A percentile compares a stretch with the other conserved stretches of the same genome.
phyloP scores from a whole-genome alignment of 2,113 vertebrate genomes.

The Phasianus colchicus region DNA sequence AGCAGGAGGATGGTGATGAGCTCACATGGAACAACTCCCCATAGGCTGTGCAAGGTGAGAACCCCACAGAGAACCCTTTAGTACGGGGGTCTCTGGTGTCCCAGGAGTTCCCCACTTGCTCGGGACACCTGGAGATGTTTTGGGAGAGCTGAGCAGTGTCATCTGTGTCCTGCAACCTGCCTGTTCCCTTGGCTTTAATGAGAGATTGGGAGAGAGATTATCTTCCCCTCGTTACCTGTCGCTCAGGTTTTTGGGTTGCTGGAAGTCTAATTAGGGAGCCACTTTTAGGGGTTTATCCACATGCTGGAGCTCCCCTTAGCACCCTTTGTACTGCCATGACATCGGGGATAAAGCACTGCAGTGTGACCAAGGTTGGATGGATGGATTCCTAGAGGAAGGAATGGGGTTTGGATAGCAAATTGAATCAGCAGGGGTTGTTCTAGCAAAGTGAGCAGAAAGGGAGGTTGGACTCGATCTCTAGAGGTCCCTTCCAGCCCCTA shows the following conservation, averaged over 20 bases:
- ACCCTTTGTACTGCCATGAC: not conserved
- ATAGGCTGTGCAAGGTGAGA: not conserved
- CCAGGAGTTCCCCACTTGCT: not conserved
- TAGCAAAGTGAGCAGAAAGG: not conserved
- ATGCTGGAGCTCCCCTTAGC: not conserved
- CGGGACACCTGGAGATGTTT: fast-evolving
- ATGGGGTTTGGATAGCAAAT: not conserved
- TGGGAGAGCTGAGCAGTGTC: not conserved
- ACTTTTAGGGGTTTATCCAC: not conserved
- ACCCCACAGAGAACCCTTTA: not conserved
- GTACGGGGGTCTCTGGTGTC: not conserved
- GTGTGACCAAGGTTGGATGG: not conserved
- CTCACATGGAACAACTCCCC: not conserved
- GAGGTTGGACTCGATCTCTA: too few relatives aligned
- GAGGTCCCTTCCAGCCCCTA: too few relatives aligned
- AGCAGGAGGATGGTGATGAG: not conserved
- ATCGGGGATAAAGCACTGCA: fast-evolving
- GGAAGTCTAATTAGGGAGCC: constrained; percentile 24
- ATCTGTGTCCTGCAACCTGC: not conserved
- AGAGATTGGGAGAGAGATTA: constrained; percentile 4
- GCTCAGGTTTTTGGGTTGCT: constrained; percentile 47
- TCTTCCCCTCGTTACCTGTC: constrained; percentile 42
- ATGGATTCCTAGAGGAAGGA: not conserved
- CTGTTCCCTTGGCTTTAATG: not conserved
- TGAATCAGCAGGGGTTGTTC: not conserved